phyloP scores from a whole-genome alignment of 2,888 invertebrate genomes.

The Lasius platythorax region DNA sequence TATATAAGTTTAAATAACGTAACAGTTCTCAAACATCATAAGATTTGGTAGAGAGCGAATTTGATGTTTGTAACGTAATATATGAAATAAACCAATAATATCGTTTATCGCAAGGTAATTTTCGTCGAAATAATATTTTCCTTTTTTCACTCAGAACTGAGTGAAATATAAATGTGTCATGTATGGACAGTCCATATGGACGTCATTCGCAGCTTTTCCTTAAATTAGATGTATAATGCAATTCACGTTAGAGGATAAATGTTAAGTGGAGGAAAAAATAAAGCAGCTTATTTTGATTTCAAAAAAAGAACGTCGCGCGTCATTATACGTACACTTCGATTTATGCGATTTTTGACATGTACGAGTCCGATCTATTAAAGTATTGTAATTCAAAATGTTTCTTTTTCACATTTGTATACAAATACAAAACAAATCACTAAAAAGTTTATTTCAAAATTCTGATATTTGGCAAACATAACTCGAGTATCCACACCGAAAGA shows the following conservation, averaged over 20 bases:
- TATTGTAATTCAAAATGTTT: neutral
- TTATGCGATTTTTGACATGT: neutral
- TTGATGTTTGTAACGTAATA: neutral
- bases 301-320: neutral
- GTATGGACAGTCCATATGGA: neutral
- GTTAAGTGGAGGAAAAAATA: conserved; percentile 7
- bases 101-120: neutral
- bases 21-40: neutral
- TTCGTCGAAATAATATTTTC: neutral
- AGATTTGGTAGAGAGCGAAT: neutral
- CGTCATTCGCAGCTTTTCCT: neutral
- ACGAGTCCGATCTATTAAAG: neutral
- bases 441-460: neutral
- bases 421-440: neutral
- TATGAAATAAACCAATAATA: neutral
- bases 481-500: neutral
- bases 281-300: neutral
- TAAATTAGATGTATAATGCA: neutral
- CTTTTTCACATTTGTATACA: neutral
- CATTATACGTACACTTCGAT: neutral
- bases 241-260: conserved; percentile 5
- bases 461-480: neutral
- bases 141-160: neutral
- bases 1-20: neutral
- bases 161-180: neutral